Evolutionary conservation across 2,797 vertebrate species (phyloP).

Genomic region (Lateolabrax maculatus): DNA sequence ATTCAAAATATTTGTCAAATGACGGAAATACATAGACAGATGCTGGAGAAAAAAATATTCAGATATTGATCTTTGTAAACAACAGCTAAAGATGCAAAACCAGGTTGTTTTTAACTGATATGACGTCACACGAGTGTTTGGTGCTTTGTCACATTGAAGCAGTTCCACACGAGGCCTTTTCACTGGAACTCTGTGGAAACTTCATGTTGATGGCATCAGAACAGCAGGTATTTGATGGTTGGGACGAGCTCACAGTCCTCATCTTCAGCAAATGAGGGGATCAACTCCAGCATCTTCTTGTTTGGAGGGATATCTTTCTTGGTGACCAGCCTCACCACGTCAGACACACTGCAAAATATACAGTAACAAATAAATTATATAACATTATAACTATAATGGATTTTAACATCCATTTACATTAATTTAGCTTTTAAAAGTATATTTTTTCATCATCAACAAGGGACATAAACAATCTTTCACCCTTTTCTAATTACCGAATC

Average conservation of each 20-base stretch:
- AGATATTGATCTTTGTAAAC: conserved; percentile 4
- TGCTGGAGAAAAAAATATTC: background rate
- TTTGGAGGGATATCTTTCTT: conserved; percentile 62
- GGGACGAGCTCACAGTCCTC: conserved; percentile 76
- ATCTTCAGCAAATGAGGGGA: conserved; percentile 83
- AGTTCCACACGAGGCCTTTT: background rate
- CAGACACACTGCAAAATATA: conserved; percentile 84
- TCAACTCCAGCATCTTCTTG: conserved; percentile 82
- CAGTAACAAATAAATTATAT: background rate
- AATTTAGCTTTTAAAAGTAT: background rate
- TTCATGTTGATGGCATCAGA: conserved; percentile 49
- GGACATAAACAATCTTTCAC: background rate
- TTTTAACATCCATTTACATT: background rate
- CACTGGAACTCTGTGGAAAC: background rate
- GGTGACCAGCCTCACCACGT: conserved; percentile 75
- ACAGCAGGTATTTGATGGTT: conserved; percentile 77
- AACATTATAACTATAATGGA: background rate
- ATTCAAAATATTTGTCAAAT: background rate
- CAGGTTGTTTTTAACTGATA: background rate
- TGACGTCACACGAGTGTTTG: background rate
- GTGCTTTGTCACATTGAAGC: background rate
- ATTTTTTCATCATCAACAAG: background rate
- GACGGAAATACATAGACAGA: background rate
- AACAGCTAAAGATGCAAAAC: background rate
- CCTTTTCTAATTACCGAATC: background rate